These are phyloP conservation scores for Falco berigora DNA, from an alignment of 2,797 vertebrate species.

Conservation along the genomic window DNA sequence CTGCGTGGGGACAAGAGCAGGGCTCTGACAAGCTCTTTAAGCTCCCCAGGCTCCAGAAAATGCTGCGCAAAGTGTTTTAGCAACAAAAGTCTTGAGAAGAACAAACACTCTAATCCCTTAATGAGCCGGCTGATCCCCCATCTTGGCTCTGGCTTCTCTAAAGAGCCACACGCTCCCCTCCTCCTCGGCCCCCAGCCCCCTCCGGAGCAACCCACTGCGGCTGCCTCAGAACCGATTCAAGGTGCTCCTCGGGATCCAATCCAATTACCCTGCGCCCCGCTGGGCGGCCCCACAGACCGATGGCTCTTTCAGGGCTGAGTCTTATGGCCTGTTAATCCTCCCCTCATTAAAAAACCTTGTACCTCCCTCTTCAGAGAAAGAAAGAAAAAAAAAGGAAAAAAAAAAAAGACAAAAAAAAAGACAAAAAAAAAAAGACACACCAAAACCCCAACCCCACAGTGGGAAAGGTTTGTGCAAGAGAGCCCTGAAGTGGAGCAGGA, in stretches of 20 bases:
- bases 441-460: background rate
- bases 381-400: background rate
- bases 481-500: conserved; percentile 71
- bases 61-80: conserved; percentile 89
- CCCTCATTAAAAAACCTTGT: conserved; percentile 89
- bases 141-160: conserved; percentile 84
- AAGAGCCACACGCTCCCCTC: conserved; percentile 76
- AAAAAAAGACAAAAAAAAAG: background rate
- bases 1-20: conserved; percentile 66
- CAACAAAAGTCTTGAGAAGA: conserved; percentile 87
- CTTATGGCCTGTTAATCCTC: conserved; percentile 76
- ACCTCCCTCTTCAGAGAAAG: conserved; percentile 68
- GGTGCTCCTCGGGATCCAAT: conserved; percentile 90
- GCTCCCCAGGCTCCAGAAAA: conserved; percentile 84
- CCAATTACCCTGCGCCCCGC: conserved; percentile 92
- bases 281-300: conserved; percentile 88
- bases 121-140: conserved; percentile 91
- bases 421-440: background rate
- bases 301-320: conserved; percentile 82
- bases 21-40: conserved; percentile 83
- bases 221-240: conserved; percentile 84
- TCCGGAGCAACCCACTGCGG: conserved; percentile 65
- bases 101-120: conserved; percentile 95
- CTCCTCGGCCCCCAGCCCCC: conserved; percentile 70
- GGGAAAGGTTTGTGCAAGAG: conserved; percentile 83